Conservation (phyloP, 2,113 vertebrate genomes). For the Tor tambroides region DNA sequence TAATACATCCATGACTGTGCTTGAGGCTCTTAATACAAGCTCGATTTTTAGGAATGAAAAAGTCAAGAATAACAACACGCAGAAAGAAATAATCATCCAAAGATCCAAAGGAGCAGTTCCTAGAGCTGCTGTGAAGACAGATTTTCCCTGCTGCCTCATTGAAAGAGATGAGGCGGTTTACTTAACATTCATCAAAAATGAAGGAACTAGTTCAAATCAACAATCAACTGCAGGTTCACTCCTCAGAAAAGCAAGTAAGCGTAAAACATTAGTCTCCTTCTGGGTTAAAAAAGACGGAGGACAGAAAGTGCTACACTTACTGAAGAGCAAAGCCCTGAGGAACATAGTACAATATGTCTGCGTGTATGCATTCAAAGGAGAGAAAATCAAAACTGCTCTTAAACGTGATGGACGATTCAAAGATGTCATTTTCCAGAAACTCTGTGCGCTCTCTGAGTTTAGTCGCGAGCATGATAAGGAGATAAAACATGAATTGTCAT, state of each 20-base stretch:
- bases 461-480: no score
- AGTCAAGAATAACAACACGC: neutral
- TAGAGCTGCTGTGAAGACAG: neutral
- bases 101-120: neutral
- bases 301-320: neutral
- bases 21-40: no score
- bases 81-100: slow-evolving; percentile 21
- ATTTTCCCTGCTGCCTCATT: slow-evolving; percentile 54
- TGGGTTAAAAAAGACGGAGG: slow-evolving; percentile 36
- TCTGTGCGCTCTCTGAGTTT: neutral
- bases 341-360: neutral
- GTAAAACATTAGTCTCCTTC: slow-evolving; percentile 20
- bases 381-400: slow-evolving; percentile 33
- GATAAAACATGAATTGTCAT: neutral
- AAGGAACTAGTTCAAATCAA: rapidly evolving
- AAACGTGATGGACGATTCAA: slow-evolving; percentile 45
- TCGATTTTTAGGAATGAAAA: neutral
- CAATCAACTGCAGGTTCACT: no score
- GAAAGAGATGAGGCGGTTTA: slow-evolving; percentile 27
- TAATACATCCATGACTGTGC: no score
- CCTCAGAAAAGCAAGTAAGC: neutral
- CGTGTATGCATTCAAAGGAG: slow-evolving; percentile 37
- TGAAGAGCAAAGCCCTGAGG: neutral
- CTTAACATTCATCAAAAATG: slow-evolving; percentile 21
- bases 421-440: neutral